Percentiles rank a stretch among this genome's conserved stretches.
Evolutionary conservation across 1,140 invertebrate genomes (phyloP).

Genomic region (Aphelenchoides fujianensis): DNA sequence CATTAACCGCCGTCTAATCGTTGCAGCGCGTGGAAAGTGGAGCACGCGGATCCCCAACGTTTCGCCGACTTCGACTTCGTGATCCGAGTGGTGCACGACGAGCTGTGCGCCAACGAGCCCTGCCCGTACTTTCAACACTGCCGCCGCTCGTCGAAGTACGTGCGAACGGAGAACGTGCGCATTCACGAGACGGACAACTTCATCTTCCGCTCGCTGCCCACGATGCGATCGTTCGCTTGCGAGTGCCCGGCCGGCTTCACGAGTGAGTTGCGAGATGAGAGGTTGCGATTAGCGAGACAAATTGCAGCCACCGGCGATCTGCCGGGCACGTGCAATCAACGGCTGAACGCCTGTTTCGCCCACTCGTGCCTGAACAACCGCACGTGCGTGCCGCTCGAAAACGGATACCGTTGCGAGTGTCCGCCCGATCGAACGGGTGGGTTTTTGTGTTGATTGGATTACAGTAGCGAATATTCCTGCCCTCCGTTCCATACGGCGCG

Average conservation of each 20-base stretch:
- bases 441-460: constrained; percentile 30
- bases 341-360: constrained; percentile 94
- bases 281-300: constrained; percentile 13
- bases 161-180: constrained; percentile 72
- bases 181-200: constrained; percentile 80
- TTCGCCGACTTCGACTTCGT: constrained; percentile 60
- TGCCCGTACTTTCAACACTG: constrained; percentile 94
- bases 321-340: constrained; percentile 78
- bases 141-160: constrained; percentile 83
- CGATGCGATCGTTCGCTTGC: constrained; percentile 88
- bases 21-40: constrained; percentile 5
- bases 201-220: constrained; percentile 87
- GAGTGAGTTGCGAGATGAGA: constrained; percentile 62
- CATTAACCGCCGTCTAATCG: constrained; percentile 63
- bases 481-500: background rate
- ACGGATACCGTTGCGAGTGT: constrained; percentile 88
- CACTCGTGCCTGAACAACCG: constrained; percentile 87
- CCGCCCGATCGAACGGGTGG: constrained; percentile 69
- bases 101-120: constrained; percentile 89
- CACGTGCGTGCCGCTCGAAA: constrained; percentile 79
- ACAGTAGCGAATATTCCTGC: background rate
- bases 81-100: constrained; percentile 92
- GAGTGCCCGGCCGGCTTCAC: constrained; percentile 71
- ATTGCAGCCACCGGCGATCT: constrained; percentile 23
- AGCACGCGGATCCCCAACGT: constrained; percentile 1